Percentiles rank a stretch among this genome's conserved stretches.
Conservation (phyloP, 2,888 invertebrate species). For the Limnephilus rhombicus region DNA sequence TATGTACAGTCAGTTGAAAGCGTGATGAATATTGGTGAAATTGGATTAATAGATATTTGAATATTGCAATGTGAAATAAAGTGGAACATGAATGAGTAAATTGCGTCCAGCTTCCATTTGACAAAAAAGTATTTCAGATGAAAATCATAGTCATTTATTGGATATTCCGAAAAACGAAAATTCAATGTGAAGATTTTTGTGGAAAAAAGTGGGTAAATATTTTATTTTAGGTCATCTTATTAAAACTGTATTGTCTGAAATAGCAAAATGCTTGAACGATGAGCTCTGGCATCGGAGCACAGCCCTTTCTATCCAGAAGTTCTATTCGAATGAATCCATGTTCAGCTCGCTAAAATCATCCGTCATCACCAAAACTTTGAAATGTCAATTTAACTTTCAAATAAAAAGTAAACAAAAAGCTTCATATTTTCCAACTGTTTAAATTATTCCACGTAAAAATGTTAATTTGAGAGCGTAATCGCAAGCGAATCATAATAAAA, state of each 20-base stretch:
- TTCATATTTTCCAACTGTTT: too few relatives aligned
- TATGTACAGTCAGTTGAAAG: neutral
- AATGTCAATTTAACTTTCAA: neutral
- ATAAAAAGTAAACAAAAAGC: neutral
- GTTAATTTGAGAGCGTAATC: neutral
- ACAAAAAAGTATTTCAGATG: neutral
- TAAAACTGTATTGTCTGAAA: neutral
- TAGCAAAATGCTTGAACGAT: neutral
- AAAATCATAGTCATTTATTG: neutral
- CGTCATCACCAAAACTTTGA: neutral
- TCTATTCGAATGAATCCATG: neutral
- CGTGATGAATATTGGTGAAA: neutral
- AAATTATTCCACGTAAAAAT: neutral
- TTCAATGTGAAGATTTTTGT: too few relatives aligned
- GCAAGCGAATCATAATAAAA: neutral
- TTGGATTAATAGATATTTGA: neutral
- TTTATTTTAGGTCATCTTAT: neutral
- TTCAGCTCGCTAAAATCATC: neutral
- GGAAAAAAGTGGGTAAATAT: too few relatives aligned
- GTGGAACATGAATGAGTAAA: neutral
- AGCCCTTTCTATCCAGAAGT: neutral
- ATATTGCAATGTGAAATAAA: neutral
- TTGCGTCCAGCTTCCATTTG: neutral
- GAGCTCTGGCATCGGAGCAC: neutral
- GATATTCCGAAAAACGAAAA: neutral